phyloP scores from a whole-genome alignment of 2,888 invertebrate genomes.

The Neocrepidodera transversa region DNA sequence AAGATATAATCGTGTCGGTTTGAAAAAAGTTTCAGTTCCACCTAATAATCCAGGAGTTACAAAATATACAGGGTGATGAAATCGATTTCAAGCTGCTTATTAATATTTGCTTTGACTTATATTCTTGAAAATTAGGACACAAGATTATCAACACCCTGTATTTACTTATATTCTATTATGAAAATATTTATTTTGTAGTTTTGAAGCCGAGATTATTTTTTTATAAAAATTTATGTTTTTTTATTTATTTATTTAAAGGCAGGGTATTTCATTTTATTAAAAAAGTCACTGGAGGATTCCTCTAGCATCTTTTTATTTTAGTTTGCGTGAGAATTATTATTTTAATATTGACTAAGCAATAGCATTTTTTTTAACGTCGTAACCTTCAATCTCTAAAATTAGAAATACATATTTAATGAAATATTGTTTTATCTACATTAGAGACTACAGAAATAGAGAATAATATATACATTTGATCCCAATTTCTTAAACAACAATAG shows the following conservation, averaged over 20 bases:
- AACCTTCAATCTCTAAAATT: neutral
- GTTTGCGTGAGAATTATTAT: slow-evolving; percentile 11
- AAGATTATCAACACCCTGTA: slow-evolving; percentile 19
- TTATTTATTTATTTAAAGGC: too few relatives aligned
- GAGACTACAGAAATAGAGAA: slow-evolving; percentile 25
- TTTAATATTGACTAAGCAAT: slow-evolving; percentile 27
- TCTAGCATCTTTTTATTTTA: slow-evolving; percentile 3
- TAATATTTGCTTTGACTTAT: neutral
- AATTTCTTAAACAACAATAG: slow-evolving; percentile 11
- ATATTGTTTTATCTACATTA: slow-evolving; percentile 15
- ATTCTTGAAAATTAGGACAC: slow-evolving; percentile 18
- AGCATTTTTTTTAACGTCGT: slow-evolving; percentile 6
- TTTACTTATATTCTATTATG: slow-evolving; percentile 25
- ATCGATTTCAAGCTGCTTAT: slow-evolving; percentile 7
- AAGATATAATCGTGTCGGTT: neutral
- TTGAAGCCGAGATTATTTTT: slow-evolving; percentile 23
- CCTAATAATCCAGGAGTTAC: slow-evolving; percentile 19
- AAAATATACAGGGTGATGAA: slow-evolving; percentile 20
- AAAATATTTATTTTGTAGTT: slow-evolving; percentile 27
- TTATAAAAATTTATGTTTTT: slow-evolving; percentile 16
- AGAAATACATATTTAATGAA: slow-evolving; percentile 9
- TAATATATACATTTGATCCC: slow-evolving; percentile 22
- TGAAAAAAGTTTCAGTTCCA: slow-evolving; percentile 17
- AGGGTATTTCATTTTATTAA: slow-evolving; percentile 20
- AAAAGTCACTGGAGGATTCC: slow-evolving; percentile 8